These are phyloP conservation scores for Prorops nasuta DNA, from an alignment of 1,140 invertebrate species.

Conservation along the genomic window DNA sequence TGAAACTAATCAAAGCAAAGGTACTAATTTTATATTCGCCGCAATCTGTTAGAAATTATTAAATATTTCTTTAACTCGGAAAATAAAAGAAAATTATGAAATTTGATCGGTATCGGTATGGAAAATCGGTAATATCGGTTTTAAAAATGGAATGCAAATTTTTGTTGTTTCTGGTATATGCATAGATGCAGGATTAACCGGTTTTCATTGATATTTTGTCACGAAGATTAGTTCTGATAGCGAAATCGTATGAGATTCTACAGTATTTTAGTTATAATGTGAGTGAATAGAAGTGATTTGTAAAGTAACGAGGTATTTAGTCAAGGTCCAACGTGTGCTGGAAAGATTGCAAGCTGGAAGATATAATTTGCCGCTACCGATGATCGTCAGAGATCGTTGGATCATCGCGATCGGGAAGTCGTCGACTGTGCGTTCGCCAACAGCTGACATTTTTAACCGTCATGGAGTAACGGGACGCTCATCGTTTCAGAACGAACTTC, in stretches of 20 bases:
- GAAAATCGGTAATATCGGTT: too few species aligned
- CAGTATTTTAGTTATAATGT: not conserved
- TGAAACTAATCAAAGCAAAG: too few species aligned
- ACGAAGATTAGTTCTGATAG: too few species aligned
- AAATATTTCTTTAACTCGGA: too few species aligned
- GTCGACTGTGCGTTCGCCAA: not conserved
- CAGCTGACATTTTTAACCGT: conserved; percentile 21
- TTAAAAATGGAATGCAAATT: too few species aligned
- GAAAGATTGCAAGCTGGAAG: not conserved
- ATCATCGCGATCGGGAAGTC: conserved; percentile 1
- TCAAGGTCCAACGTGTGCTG: not conserved
- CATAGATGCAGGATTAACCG: too few species aligned
- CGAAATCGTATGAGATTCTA: not conserved
- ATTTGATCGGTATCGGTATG: too few species aligned
- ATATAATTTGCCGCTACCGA: not conserved
- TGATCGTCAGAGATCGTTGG: not conserved
- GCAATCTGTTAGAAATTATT: too few species aligned
- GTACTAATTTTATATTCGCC: too few species aligned
- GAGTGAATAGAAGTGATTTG: not conserved
- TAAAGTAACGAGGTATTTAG: not conserved
- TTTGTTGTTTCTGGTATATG: too few species aligned
- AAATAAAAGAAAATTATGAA: too few species aligned
- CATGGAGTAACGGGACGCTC: conserved; percentile 15
- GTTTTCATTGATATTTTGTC: too few species aligned
- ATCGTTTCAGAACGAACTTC: not conserved